Base-by-base conservation (phyloP, 2,888 invertebrate species). In the Polydrusus tereticollis region DNA sequence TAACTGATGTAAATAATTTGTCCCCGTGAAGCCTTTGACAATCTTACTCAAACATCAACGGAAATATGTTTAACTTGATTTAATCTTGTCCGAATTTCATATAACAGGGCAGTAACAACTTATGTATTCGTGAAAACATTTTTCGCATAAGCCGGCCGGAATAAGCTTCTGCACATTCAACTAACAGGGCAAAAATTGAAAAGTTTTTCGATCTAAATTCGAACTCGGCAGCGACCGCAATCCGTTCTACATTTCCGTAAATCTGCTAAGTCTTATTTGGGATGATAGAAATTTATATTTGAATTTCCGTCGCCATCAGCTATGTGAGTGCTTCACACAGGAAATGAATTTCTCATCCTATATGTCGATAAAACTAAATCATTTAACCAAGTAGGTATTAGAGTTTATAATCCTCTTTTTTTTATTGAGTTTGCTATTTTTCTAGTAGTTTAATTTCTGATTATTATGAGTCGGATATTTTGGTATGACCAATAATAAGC, bases 201-300 rank as follows among this genome's bases (percentile, higher is more conserved):
- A 52, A 52, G 26, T 52, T 52, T 21, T 29, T 29, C 16, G 26
- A 52, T 29, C 14, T 52, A 52, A 52, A 52, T 52, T 52, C 29
- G 12, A 52, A 29, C 14, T 29, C 52, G 7, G 29, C 52, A 29
- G 52, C 52, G 29, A 29, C 4, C 26, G 52, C 29, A 55, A 55
- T 55, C 29, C 18, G 29, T 29, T 55, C 29, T 55, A 29, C 29
- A 55, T 18, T 55, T 55, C 29, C 52, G 52, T 29, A 55, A 33
- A 29, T 55, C 52, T 29, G 52, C 29, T 50, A 29, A 52, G 6
- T 26, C 50, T 14, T 1, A 52, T 23, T 52, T 52, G 14, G 14
- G 21, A 47, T 21, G 47, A 47, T 47, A 21, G 21, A 47, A 45
- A 45, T 45, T 21, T 47, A 47, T 47, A 12, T 47, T 47, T 47